Conservation (phyloP, 1,140 invertebrate genomes). For the Aporrectodea caliginosa region DNA sequence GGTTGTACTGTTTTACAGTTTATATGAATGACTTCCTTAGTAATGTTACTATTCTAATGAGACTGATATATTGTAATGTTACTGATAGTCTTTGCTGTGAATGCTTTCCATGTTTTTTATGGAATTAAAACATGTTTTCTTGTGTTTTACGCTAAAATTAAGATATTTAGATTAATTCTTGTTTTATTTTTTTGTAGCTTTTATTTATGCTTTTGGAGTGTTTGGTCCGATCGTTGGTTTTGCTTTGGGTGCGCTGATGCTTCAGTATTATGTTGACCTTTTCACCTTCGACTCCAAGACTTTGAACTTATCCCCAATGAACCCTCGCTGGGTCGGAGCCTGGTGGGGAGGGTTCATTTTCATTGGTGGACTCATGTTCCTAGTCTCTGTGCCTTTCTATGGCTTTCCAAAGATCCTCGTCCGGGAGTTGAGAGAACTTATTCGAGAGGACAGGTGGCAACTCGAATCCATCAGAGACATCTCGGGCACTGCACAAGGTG, state of each 20-base stretch:
- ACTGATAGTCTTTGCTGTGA: background rate
- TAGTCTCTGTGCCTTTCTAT: slow-evolving; percentile 58
- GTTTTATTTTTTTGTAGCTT: slow-evolving; percentile 55
- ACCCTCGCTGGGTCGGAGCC: slow-evolving; percentile 60
- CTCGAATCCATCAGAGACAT: slow-evolving; percentile 13
- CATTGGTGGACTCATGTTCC: slow-evolving; percentile 48
- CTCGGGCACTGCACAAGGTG: slow-evolving; percentile 30
- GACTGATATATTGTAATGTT: background rate
- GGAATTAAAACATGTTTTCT: background rate
- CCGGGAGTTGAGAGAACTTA: slow-evolving; percentile 12
- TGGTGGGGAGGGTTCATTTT: slow-evolving; percentile 60
- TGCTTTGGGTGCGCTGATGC: slow-evolving; percentile 58
- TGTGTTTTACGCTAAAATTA: too few species aligned
- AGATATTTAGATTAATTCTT: too few species aligned
- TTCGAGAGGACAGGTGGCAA: slow-evolving; percentile 13
- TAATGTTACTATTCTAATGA: too few species aligned
- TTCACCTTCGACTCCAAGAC: slow-evolving; percentile 42
- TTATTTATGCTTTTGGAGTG: slow-evolving; percentile 61
- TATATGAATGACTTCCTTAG: too few species aligned
- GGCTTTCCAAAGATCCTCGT: slow-evolving; percentile 61
- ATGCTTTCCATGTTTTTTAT: background rate
- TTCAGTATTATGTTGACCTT: slow-evolving; percentile 60
- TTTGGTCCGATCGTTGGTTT: slow-evolving; percentile 61
- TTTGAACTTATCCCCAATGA: slow-evolving; percentile 40
- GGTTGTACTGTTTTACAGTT: too few species aligned